Evolutionary conservation across 2,888 invertebrate species (phyloP), one percentile per base, ranked within the genome.

Genomic region (Cataglyphis rosenhaueri): DNA sequence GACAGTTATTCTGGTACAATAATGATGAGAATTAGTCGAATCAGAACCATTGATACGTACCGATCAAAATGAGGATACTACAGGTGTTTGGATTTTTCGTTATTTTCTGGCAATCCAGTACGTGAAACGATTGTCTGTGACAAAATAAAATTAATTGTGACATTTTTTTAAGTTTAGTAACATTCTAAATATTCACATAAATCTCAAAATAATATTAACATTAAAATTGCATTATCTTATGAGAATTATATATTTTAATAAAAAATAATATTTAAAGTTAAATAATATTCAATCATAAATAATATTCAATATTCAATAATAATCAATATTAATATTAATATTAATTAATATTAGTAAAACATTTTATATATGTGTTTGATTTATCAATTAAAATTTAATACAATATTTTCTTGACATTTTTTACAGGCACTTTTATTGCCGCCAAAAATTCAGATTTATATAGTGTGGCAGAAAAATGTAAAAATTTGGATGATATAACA

Each of bases 401-500:
- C 48, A 65, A 55, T 57, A 25, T 29, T 29, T 18, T 65, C 8
- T 18, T 73, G 15, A 15, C 21, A 18, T 5, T 76, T 59, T 38
- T 70, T 15, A 64, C 29, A 83, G 82, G 25, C 12, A 9, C 61
- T 3, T 59, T 59, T 0, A 10, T 1, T 32, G 10, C 9, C 10
- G 15, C 3, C 3, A 3, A 48, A 32, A 18, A 44, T 29, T 1
- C 57, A 2, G 10, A 73, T 35, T n/a, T n/a, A 0, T 32, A 44
- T 29, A 3, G 15, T n/a, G 41, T 44, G n/a, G 29, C 0, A 21
- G 41, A 21, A 74, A 21, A 35, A 15, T 94, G 94, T 79, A 93
- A 93, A 55, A 75, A 85, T 29, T 64, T 88, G 3, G 82, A 79
- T 12, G 21, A 52, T 5, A 88, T 88, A n/a, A 88, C n/a, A 52